These are phyloP conservation scores for Cyprinella venusta DNA, from an alignment of 2,797 vertebrate genomes.

Conservation along the genomic window DNA sequence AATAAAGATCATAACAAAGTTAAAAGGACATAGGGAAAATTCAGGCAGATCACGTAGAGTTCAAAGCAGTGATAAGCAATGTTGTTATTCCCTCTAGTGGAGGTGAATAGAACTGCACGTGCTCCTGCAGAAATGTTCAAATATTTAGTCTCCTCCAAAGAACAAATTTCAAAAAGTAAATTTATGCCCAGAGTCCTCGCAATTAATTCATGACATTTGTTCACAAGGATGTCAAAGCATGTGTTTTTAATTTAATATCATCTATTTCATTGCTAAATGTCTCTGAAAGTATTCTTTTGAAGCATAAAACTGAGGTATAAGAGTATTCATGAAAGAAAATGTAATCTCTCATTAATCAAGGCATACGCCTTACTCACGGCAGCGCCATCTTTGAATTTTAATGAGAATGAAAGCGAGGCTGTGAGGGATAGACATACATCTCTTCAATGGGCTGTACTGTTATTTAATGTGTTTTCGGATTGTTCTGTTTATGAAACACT, in stretches of 20 bases:
- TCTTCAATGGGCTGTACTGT: no score
- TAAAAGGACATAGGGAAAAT: constrained; percentile 18
- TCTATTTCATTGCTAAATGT: not conserved
- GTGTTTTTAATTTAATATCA: not conserved
- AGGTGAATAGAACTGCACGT: constrained; percentile 1
- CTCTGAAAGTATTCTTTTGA: not conserved
- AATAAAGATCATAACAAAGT: constrained; percentile 21
- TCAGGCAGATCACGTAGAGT: not conserved
- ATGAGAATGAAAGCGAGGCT: no score
- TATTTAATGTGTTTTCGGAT: no score
- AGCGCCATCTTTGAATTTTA: no score
- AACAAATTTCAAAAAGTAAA: not conserved
- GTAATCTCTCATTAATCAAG: not conserved
- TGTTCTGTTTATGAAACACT: no score
- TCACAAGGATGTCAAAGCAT: not conserved
- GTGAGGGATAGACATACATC: no score
- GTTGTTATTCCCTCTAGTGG: constrained; percentile 66
- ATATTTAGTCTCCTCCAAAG: not conserved
- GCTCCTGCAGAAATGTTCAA: not conserved
- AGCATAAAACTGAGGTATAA: not conserved
- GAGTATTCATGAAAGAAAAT: not conserved
- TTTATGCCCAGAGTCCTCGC: not conserved
- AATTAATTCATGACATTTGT: not conserved
- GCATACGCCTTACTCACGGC: no score
- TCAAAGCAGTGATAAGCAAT: constrained; percentile 41